phyloP scores from a whole-genome alignment of 2,113 vertebrate species.

The Oreochromis tanganicae region DNA sequence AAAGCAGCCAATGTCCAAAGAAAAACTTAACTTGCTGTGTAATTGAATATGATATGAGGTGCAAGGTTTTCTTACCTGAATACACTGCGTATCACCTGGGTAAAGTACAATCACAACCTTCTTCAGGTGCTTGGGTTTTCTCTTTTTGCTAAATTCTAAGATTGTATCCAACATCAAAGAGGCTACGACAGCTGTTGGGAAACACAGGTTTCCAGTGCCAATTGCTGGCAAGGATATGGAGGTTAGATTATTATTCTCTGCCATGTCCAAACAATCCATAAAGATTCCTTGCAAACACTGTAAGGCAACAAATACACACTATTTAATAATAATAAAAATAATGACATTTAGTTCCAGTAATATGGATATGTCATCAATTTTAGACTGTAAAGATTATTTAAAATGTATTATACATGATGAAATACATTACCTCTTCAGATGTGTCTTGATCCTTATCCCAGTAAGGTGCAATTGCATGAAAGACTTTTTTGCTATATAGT shows the following conservation, averaged over 20 bases:
- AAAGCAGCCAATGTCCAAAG: fast-evolving
- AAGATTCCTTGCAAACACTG: constrained; percentile 73
- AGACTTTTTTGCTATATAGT: constrained; percentile 66
- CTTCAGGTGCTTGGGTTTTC: constrained; percentile 58
- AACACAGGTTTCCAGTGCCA: constrained; percentile 81
- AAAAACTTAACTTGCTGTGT: neutral
- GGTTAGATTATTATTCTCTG: constrained; percentile 61
- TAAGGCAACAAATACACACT: neutral
- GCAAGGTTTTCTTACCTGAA: constrained; percentile 70
- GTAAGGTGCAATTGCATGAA: constrained; percentile 68
- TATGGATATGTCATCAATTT: neutral
- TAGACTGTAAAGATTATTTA: fast-evolving
- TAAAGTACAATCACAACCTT: constrained; percentile 76
- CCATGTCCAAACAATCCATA: constrained; percentile 69
- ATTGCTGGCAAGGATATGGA: constrained; percentile 86
- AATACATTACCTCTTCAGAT: constrained; percentile 64
- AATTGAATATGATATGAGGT: fast-evolving
- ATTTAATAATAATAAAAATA: neutral
- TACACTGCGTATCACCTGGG: constrained; percentile 65
- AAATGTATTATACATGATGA: fast-evolving
- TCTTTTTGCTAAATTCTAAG: constrained; percentile 71
- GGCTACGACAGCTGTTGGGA: constrained; percentile 73
- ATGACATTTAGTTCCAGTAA: neutral
- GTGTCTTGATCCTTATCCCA: constrained; percentile 50
- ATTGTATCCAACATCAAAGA: constrained; percentile 73